Conservation (phyloP, 2,888 invertebrate species). For the Argyra leucocephala region DNA sequence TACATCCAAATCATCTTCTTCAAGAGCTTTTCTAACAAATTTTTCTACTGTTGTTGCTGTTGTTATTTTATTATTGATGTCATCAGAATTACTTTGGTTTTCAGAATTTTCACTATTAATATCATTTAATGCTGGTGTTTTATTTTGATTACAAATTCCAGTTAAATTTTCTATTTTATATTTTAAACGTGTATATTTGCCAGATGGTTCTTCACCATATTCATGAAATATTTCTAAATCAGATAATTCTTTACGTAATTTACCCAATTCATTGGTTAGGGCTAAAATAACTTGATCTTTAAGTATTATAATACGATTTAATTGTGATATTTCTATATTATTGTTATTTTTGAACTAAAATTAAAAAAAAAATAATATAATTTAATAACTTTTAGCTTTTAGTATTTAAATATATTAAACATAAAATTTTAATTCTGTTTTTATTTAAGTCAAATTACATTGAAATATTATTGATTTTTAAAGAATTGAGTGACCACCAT, state of each 20-base stretch:
- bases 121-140: neutral
- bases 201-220: constrained; percentile 54
- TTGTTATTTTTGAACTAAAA: constrained; percentile 49
- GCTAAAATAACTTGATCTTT: constrained; percentile 42
- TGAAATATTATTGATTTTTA: no score
- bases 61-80: neutral
- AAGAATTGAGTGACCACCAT: no score
- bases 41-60: constrained; percentile 20
- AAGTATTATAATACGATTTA: constrained; percentile 39
- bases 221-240: constrained; percentile 59
- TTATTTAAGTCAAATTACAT: no score
- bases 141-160: constrained; percentile 32
- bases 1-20: constrained; percentile 34
- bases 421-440: neutral
- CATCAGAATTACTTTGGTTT: constrained; percentile 37
- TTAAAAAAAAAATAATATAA: neutral
- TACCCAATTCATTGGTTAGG: constrained; percentile 49
- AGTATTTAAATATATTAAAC: no score
- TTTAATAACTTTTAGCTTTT: neutral
- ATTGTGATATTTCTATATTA: constrained; percentile 48
- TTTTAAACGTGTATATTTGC: constrained; percentile 48
- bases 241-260: constrained; percentile 56
- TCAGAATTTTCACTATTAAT: constrained; percentile 20
- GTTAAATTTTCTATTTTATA: constrained; percentile 40
- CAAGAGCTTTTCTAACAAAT: constrained; percentile 25